Base-by-base conservation (phyloP, 2,888 invertebrate genomes). In the Odontothrips loti region DNA sequence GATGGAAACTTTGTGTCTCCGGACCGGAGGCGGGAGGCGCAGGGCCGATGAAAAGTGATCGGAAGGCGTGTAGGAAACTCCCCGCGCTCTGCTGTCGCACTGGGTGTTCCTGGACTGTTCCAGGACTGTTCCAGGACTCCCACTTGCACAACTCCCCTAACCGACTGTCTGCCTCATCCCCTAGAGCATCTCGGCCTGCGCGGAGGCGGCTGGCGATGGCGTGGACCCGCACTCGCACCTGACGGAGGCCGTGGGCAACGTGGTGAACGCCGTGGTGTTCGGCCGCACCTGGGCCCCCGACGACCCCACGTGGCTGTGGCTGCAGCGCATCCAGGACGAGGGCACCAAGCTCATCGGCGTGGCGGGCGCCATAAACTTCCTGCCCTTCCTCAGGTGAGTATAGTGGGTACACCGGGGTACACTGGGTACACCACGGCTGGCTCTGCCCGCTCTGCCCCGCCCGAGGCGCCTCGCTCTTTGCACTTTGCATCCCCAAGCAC, bases 341-440 rank as follows among this genome's bases (percentile, higher is more conserved):
- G 96, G 96, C 0, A 92, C 94, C 80, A 93, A 94, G 86, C 90
- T 93, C 85, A 93, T 96, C 86, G 95, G 95, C 0, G 91, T 96
- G 3, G 93, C 95, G 0, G 95, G 94, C 2, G 91, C 93, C 17
- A 90, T 96, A 3, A 96, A 96, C 87, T 96, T 96, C 87, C 88
- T 96, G 83, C 95, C 96, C 20, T 92, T 93, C 86, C 87, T 96
- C 79, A 91, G 94, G 92, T 94, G 86, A 84, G 84, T 43, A 23
- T 11, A 23, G 68, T 9, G 68, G 11, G 68, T 23, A 23, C 23
- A 1, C 27, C 23, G n/a, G n/a, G n/a, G 84, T 43, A 23, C 48
- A 23, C 23, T 9, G 68, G 11, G 68, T 23, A 23, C 23, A 1
- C 27, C 23, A n/a, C n/a, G n/a, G 34, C 34, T 6, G 34, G 34